A percentile compares a stretch with the other conserved stretches of the same genome.
These are phyloP conservation scores for Eufriesea mexicana DNA, from an alignment of 1,140 invertebrate species.

Conservation along the genomic window DNA sequence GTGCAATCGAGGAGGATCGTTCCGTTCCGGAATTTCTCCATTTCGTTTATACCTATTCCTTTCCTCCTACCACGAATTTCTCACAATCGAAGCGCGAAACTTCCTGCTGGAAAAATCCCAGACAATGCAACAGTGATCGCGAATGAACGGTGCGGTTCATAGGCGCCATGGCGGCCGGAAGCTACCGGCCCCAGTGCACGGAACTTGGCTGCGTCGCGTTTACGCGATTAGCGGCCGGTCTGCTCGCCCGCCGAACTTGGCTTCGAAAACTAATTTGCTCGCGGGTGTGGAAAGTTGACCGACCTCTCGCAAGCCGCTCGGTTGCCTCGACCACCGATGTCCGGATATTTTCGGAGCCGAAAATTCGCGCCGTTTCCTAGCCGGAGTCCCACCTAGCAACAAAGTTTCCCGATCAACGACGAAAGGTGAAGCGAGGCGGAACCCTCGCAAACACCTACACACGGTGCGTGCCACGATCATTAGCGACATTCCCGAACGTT, in stretches of 20 bases:
- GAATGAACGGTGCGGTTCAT: background rate
- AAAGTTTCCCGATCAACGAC: background rate
- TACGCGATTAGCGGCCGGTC: too few species aligned
- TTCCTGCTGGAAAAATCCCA: background rate
- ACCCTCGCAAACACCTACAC: slow-evolving; percentile 23
- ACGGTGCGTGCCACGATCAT: slow-evolving; percentile 21
- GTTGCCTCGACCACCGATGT: too few species aligned
- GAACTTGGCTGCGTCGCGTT: too few species aligned
- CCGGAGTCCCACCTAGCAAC: too few species aligned
- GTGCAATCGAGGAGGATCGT: background rate
- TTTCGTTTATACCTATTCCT: background rate
- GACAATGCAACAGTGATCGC: background rate
- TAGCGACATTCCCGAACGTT: slow-evolving; percentile 51
- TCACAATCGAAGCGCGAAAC: background rate
- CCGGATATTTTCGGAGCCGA: too few species aligned
- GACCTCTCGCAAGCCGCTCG: background rate
- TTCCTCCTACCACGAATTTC: background rate
- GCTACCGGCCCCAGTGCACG: too few species aligned
- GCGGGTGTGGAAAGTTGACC: background rate
- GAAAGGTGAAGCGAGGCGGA: background rate
- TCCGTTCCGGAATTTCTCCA: background rate
- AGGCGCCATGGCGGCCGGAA: background rate
- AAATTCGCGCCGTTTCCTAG: background rate
- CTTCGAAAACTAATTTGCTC: too few species aligned
- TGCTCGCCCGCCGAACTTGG: too few species aligned